Evolutionary conservation across 2,888 invertebrate species (phyloP).

Genomic region (Pachliopta kotzebuea): DNA sequence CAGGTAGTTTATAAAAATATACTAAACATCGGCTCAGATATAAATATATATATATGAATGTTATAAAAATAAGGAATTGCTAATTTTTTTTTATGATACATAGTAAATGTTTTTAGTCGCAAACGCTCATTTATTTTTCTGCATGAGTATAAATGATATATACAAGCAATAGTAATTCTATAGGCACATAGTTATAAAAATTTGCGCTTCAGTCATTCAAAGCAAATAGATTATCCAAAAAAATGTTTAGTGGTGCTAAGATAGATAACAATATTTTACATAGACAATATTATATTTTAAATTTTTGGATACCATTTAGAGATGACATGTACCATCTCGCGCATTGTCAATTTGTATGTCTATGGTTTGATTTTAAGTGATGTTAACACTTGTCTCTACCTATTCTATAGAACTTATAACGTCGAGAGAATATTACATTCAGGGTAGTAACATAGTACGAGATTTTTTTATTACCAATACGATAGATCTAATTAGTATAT

Average conservation of each 20-base stretch:
- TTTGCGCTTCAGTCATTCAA: slow-evolving; percentile 19
- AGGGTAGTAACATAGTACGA: slow-evolving; percentile 66
- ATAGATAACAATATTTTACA: slow-evolving; percentile 68
- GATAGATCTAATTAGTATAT: slow-evolving; percentile 28
- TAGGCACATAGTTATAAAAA: neutral
- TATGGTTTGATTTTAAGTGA: slow-evolving; percentile 41
- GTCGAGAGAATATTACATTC: slow-evolving; percentile 56
- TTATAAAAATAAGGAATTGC: slow-evolving; percentile 36
- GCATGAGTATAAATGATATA: neutral
- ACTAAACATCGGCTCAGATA: slow-evolving; percentile 33
- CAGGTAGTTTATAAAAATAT: neutral
- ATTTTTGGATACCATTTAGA: slow-evolving; percentile 68
- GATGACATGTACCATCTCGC: slow-evolving; percentile 58
- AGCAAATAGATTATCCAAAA: slow-evolving; percentile 8
- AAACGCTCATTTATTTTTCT: neutral
- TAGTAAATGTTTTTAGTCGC: slow-evolving; percentile 1
- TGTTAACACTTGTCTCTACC: slow-evolving; percentile 34
- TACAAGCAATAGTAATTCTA: neutral
- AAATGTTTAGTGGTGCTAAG: slow-evolving; percentile 72
- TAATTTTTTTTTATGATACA: slow-evolving; percentile 6
- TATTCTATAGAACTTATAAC: slow-evolving; percentile 40
- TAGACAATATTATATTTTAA: slow-evolving; percentile 71
- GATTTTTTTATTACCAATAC: slow-evolving; percentile 38
- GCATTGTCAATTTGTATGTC: slow-evolving; percentile 64
- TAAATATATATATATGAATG: too few species aligned